Base-by-base conservation (phyloP, 2,797 vertebrate genomes). In the Rousettus madagascariensis region DNA sequence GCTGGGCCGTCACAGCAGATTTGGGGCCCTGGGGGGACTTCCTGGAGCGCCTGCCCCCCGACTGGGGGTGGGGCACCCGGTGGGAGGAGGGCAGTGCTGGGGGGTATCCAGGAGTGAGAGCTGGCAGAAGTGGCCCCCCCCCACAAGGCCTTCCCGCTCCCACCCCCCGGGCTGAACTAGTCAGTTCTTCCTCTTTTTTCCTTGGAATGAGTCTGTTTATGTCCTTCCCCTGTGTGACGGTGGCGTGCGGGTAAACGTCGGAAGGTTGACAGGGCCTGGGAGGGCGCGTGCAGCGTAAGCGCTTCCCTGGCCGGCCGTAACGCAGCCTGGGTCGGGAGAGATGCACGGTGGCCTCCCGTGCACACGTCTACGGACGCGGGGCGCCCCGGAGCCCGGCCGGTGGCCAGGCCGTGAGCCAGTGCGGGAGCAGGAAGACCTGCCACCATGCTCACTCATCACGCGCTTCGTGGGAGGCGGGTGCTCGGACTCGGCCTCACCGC, bases 301-400 rank as follows among this genome's bases (percentile, higher is more conserved):
- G 4, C 53, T 59, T 8, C 61, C 3, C 20, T 15, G 6, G 33
- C 72, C 8, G 78, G 30, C 36, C 0, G 2, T n/a, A 9, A 43
- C 5, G 36, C 22, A 4, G 17, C 5, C 12, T 5, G 90, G 22
- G 71, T 9, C 2, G 49, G 59, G 15, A 20, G 38, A 11, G 28
- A 22, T 0, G 22, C 7, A 1, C 8, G 0, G 38, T n/a, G 4
- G n/a, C 66, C 41, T 24, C 53, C 22, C 2, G n/a, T n/a, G 46
- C 46, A 49, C 46, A 3, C 13, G 46, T 13, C 46, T 41, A 17
- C 3, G 13, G 22, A 8, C 6, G 20, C 1, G 4, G 8, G 22
- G 3, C 8, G 55, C 38, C 20, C 6, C 4, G 19, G 84, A 24
- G 24, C 43, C 11, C 33, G 2, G 86, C 33, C 16, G 8, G 22